Base-by-base conservation (phyloP, 2,113 vertebrate genomes). In the Petrocephalus microphthalmus region DNA sequence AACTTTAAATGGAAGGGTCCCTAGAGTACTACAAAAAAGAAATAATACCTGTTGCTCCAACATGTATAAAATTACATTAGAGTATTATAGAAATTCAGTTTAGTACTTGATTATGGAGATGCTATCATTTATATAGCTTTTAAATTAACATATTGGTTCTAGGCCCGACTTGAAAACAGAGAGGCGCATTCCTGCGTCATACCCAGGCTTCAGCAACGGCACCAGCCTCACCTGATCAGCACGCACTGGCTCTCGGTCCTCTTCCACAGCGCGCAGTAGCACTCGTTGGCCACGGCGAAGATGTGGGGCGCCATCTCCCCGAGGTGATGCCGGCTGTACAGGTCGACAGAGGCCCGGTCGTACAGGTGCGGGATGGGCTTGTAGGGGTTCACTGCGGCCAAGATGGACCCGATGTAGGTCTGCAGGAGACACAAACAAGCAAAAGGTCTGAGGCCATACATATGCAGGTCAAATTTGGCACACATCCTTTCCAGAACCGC, bases 331-430 rank as follows among this genome's bases (percentile, higher is more conserved):
- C 82, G 91, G 92, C 97, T 97, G 95, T 99, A 99, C 0, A 6
- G 91, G 87, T 98, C 97, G 94, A 99, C 19, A 0, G 95, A 87
- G 0, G 92, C 6, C 0, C 19, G 22, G 57, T 98, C 97, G 0
- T 99, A 99, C 82, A 99, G 94, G 8, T 96, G 97, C 0, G 95
- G 87, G 25, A 99, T 95, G 51, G 92, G 90, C 95, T 97, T 97
- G 95, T 99, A 99, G 0, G 98, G 98, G 92, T 99, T 99, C 89
- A 99, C 97, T 0, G 98, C 97, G 13, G 97, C 97, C 51, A 99
- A 95, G 89, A 99, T 99, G 22, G 98, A 99, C 71, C 98, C 98
- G 1, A 99, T 98, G 94, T 98, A 99, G 0, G 98, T 99, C 98
- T 99, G 95, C 0, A 93, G 90, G 90, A 85, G 90, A 86, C 29